These are phyloP conservation scores for Misgurnus anguillicaudatus DNA, from an alignment of 2,113 vertebrate genomes.

Conservation along the genomic window DNA sequence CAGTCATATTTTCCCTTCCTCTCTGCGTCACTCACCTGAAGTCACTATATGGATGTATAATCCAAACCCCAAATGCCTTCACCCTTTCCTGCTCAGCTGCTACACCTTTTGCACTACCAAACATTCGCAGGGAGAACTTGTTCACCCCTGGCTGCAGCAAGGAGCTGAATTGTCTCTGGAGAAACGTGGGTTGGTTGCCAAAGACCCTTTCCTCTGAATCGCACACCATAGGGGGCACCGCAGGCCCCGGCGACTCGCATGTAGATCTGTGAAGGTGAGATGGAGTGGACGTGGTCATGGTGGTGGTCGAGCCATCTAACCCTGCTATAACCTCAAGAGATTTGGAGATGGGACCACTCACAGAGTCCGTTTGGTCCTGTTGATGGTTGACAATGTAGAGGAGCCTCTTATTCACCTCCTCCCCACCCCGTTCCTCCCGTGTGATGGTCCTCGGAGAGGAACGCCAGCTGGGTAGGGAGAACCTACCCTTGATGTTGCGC, in stretches of 20 bases:
- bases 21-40: conserved; percentile 85
- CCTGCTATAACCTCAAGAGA: conserved; percentile 41
- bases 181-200: conserved; percentile 68
- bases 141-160: conserved; percentile 94
- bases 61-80: conserved; percentile 94
- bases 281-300: neutral
- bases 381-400: conserved; percentile 67
- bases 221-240: neutral
- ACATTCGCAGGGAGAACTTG: conserved; percentile 97
- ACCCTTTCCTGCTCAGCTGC: conserved; percentile 94
- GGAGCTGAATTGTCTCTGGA: conserved; percentile 85
- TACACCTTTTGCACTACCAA: conserved; percentile 93
- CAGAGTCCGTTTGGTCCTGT: conserved; percentile 56
- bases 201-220: conserved; percentile 35
- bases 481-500: conserved; percentile 60
- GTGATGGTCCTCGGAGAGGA: conserved; percentile 59
- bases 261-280: conserved; percentile 62
- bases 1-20: neutral
- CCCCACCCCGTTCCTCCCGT: conserved; percentile 50
- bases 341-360: conserved; percentile 58
- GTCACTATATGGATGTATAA: conserved; percentile 97
- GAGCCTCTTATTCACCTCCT: conserved; percentile 65
- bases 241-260: neutral
- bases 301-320: conserved; percentile 17
- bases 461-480: conserved; percentile 67